Percentiles rank a stretch among this genome's conserved stretches.
These are phyloP conservation scores for Diorhabda carinulata DNA, from an alignment of 1,140 invertebrate genomes.

Conservation along the genomic window DNA sequence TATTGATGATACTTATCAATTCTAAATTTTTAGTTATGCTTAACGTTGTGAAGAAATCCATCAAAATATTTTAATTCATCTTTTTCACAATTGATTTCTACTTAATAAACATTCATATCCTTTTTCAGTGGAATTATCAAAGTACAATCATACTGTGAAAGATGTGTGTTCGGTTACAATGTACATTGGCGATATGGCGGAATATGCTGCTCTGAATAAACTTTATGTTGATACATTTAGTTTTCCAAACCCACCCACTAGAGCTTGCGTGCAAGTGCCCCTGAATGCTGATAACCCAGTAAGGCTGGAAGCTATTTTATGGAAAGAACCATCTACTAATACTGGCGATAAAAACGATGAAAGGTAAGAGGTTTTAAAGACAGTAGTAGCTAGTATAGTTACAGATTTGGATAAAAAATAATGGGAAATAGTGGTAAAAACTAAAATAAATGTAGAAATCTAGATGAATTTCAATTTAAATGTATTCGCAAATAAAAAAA, in stretches of 20 bases:
- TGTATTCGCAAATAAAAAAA: too few relatives aligned
- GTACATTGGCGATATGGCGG: constrained; percentile 76
- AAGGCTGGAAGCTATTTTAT: constrained; percentile 74
- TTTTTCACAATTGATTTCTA: too few relatives aligned
- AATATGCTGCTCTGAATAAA: constrained; percentile 73
- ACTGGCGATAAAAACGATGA: constrained; percentile 33
- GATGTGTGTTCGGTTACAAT: constrained; percentile 77
- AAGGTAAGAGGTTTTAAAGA: constrained; percentile 35
- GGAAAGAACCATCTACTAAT: constrained; percentile 43
- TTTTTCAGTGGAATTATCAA: constrained; percentile 30
- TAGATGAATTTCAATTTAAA: too few relatives aligned
- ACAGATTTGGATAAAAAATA: too few relatives aligned
- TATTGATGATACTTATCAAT: too few relatives aligned
- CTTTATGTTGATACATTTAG: constrained; percentile 71
- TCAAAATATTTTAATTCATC: too few relatives aligned
- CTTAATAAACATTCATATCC: background rate
- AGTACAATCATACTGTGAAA: constrained; percentile 56
- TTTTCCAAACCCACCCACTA: constrained; percentile 79
- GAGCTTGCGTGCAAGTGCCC: constrained; percentile 82
- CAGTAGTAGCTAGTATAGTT: too few relatives aligned
- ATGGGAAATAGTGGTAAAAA: background rate
- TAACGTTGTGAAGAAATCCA: too few relatives aligned
- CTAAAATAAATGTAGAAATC: background rate
- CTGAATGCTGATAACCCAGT: constrained; percentile 68
- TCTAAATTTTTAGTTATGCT: too few relatives aligned